These are phyloP conservation scores for Seira musarum DNA, from an alignment of 2,888 invertebrate genomes.

Conservation along the genomic window DNA sequence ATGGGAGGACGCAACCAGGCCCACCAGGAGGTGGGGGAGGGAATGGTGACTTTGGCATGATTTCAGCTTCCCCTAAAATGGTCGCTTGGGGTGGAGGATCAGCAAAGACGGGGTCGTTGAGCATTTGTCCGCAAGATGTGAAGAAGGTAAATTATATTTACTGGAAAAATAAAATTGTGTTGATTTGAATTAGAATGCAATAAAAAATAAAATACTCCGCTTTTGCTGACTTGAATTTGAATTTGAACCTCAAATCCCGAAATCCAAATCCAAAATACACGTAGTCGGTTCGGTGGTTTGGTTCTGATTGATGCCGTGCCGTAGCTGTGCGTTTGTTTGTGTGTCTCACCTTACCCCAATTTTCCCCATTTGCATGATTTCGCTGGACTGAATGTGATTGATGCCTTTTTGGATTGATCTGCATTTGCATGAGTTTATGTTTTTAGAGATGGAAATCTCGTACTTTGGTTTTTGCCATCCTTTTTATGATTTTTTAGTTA, in stretches of 20 bases:
- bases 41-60: conserved; percentile 58
- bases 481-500: conserved; percentile 29
- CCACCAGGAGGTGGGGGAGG: conserved; percentile 36
- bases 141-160: too few species aligned
- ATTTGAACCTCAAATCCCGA: too few species aligned
- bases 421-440: too few species aligned
- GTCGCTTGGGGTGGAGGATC: conserved; percentile 64
- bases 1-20: conserved; percentile 58
- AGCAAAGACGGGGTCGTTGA: conserved; percentile 68
- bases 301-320: too few species aligned
- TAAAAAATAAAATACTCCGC: background rate
- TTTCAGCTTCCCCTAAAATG: conserved; percentile 66
- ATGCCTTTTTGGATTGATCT: too few species aligned
- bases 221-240: background rate
- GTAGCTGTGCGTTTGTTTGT: background rate
- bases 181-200: conserved; percentile 4
- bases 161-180: too few species aligned
- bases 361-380: background rate
- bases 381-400: too few species aligned
- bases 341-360: background rate
- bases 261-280: too few species aligned
- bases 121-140: conserved; percentile 67
- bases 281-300: too few species aligned
- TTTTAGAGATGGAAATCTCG: too few species aligned
- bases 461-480: too few species aligned